Evolutionary conservation across 2,888 invertebrate genomes (phyloP), one percentile per base, ranked within the genome.

Genomic region (Tortricodes alternella): DNA sequence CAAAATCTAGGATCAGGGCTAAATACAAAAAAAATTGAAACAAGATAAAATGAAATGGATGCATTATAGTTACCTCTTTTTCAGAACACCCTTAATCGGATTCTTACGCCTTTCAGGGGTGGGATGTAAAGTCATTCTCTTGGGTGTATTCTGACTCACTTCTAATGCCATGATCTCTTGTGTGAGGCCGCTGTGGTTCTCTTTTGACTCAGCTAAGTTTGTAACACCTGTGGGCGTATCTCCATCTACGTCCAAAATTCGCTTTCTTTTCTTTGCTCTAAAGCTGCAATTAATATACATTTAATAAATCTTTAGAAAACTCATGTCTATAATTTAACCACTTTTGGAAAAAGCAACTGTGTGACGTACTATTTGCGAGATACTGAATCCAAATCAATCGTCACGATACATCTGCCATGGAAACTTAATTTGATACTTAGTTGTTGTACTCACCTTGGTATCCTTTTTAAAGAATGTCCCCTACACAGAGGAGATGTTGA

Each of bases 81-180:
- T 94, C 11, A 94, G 73, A 2, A 93, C 94, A 18, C 93, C 92
- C 65, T 92, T 92, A 9, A 92, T 80, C 15, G 92, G 91, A 74
- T 92, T 92, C 56, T 83, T 87, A 32, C 81, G 77, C 65, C 91
- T 88, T 19, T 88, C 91, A 0, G 89, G 86, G 3, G 92, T 90
- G 0, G 91, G 85, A 53, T 89, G 89, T 60, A 79, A 77, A n/a
- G 91, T 86, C 83, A 92, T 93, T 55, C 91, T 92, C 74, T 93
- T 93, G 0, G 95, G 95, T 8, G 94, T 94, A 61, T 93, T 93
- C 64, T 94, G 93, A 48, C 92, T 93, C 11, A 95, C 90, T 62
- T 94, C 94, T 56, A 95, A 74, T 0, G 93, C 91, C 78, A 93
- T 91, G 32, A 95, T 94, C 75, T 95, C 95, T 68, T 94, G 94